Conservation (phyloP, 2,113 vertebrate genomes). For the Clarias gariepinus region DNA sequence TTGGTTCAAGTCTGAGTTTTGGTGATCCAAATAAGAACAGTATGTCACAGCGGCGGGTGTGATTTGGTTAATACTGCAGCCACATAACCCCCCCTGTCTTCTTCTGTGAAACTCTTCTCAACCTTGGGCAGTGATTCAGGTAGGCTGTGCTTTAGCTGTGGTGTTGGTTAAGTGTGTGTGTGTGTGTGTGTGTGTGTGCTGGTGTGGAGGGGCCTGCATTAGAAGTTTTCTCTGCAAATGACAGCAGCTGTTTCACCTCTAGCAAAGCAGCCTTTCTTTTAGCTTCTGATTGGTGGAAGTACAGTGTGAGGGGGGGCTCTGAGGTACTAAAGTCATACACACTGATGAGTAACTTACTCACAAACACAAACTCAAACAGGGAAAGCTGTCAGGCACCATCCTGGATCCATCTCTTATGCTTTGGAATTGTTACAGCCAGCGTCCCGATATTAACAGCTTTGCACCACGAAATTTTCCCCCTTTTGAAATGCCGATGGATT, state of each 20-base stretch:
- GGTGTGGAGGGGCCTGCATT: constrained; percentile 34
- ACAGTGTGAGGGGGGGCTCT: constrained; percentile 2
- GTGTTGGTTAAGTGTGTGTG: constrained; percentile 10
- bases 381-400: not conserved
- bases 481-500: constrained; percentile 1
- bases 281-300: constrained; percentile 29
- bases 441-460: not conserved
- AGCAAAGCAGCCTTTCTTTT: constrained; percentile 23
- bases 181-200: constrained; percentile 18
- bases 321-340: not conserved
- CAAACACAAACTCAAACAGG: not conserved
- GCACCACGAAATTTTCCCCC: not conserved
- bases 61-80: constrained; percentile 33
- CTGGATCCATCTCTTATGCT: not conserved
- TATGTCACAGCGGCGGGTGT: not conserved
- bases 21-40: not conserved
- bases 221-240: constrained; percentile 46
- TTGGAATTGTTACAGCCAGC: not conserved
- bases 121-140: constrained; percentile 31
- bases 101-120: constrained; percentile 28
- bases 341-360: constrained; percentile 6
- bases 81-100: constrained; percentile 28
- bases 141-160: constrained; percentile 37
- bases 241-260: constrained; percentile 54
- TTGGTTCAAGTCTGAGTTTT: not conserved